These are phyloP conservation scores for Andrena marginata DNA, from an alignment of 2,888 invertebrate genomes.

Conservation along the genomic window DNA sequence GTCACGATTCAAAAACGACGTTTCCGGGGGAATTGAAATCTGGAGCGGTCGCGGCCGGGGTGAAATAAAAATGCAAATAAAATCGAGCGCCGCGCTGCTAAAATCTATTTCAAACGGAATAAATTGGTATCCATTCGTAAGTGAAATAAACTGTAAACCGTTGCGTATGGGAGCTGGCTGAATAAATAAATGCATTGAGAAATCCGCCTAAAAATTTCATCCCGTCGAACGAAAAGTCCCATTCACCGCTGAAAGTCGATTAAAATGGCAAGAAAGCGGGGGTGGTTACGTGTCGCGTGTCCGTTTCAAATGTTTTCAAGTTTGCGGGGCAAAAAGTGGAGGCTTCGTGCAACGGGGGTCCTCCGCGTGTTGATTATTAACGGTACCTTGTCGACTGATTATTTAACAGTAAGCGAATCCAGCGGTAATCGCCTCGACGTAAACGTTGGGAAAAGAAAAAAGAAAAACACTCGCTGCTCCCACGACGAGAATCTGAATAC, in stretches of 20 bases:
- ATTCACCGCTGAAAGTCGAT: not conserved
- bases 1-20: constrained; percentile 41
- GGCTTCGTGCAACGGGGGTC: not conserved
- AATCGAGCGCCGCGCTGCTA: constrained; percentile 28
- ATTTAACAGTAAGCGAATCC: constrained; percentile 19
- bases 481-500: constrained; percentile 44
- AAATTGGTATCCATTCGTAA: constrained; percentile 41
- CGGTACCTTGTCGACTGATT: constrained; percentile 16
- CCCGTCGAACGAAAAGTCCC: not conserved
- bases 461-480: constrained; percentile 26
- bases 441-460: constrained; percentile 18
- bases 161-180: constrained; percentile 6
- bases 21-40: constrained; percentile 46
- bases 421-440: not conserved
- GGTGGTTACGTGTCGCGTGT: not conserved
- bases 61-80: constrained; percentile 53
- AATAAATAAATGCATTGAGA: constrained; percentile 31
- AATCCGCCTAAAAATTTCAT: constrained; percentile 18
- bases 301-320: not conserved
- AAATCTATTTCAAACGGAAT: constrained; percentile 51
- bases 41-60: not conserved
- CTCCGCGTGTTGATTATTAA: not conserved
- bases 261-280: not conserved
- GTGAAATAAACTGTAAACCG: constrained; percentile 46
- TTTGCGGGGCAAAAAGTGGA: not conserved